A percentile compares a stretch with the other conserved stretches of the same genome.
Evolutionary conservation across 1,140 invertebrate genomes (phyloP).

Genomic region (Aphelenchoides fujianensis): DNA sequence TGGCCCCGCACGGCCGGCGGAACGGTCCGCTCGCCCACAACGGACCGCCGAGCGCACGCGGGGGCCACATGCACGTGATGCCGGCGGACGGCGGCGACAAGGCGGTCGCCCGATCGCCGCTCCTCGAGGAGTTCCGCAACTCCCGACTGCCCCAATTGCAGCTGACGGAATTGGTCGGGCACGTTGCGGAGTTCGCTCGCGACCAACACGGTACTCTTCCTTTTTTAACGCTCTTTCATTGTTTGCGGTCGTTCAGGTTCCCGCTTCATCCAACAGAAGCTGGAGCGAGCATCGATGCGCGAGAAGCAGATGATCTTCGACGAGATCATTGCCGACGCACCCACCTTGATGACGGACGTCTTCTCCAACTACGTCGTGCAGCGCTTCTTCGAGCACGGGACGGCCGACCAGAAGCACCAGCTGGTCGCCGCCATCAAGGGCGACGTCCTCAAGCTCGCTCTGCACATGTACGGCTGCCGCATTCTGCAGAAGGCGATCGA

Average conservation of each 20-base stretch:
- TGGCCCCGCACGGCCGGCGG: background rate
- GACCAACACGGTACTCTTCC: constrained; percentile 84
- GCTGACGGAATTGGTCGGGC: constrained; percentile 82
- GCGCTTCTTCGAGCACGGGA: constrained; percentile 97
- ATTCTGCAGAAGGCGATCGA: constrained; percentile 99
- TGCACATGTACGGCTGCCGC: constrained; percentile 99
- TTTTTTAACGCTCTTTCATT: background rate
- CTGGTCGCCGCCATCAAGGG: constrained; percentile 76
- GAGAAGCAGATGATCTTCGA: constrained; percentile 98
- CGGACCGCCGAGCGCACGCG: constrained; percentile 12
- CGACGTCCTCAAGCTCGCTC: constrained; percentile 87
- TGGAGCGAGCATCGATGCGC: constrained; percentile 85
- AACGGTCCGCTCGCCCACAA: constrained; percentile 20
- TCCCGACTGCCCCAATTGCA: constrained; percentile 79
- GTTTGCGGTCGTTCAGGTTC: constrained; percentile 21
- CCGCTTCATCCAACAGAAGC: constrained; percentile 95
- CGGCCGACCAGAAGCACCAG: constrained; percentile 90
- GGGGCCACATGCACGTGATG: constrained; percentile 18
- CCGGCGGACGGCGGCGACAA: constrained; percentile 32
- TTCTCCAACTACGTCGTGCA: constrained; percentile 99
- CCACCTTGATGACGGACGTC: constrained; percentile 98
- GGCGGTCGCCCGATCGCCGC: constrained; percentile 41
- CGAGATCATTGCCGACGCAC: constrained; percentile 88
- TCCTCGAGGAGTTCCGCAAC: constrained; percentile 59
- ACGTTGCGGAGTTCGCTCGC: constrained; percentile 97